Base-by-base conservation (phyloP, 1,140 invertebrate species). In the Trigoniulus corallinus region DNA sequence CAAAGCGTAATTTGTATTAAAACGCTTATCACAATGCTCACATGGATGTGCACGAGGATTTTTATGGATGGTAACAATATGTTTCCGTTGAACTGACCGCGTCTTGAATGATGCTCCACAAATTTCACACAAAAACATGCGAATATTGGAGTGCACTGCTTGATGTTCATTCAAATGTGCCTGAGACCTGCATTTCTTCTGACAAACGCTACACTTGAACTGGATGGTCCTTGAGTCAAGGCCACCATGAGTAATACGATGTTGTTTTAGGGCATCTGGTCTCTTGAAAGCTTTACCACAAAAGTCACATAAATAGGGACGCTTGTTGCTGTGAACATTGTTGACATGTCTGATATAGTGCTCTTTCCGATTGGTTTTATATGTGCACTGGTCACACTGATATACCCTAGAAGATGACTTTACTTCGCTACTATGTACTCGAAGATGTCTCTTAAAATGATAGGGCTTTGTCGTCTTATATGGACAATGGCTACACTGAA, bases 51-150 rank as follows among this genome's bases (percentile, higher is more conserved):
- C 55, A 1, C 64, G 59, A 1, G 67, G 65, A 39, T 69, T 65
- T 15, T 61, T 56, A 52, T 71, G 68, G 23, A 71, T 64, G 15
- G 62, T 64, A 41, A 62, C 53, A 3, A 71, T 62, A 50, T 72
- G 70, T 41, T 67, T 69, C 22, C 64, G 58, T 52, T 71, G 69
- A 0, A 69, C 67, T 1, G 64, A 61, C 22, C 63, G 59, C 0
- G 69, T 72, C 56, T 71, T 72, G 52, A 72, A 72, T 12, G 67
- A 61, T 7, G 69, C 64, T 7, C 70, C 70, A 59, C 70, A 72
- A 13, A 69, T 65, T 50, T 72, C 68, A 56, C 69, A 72, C 18
- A 71, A 58, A 53, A 64, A 68, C 3, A 64, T 60, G 13, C 68
- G 60, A n/a, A 60, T 58, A 25, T 61, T 63, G 4, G 67, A 63